phyloP scores from a whole-genome alignment of 2,888 invertebrate genomes.

The Eurois occulta region DNA sequence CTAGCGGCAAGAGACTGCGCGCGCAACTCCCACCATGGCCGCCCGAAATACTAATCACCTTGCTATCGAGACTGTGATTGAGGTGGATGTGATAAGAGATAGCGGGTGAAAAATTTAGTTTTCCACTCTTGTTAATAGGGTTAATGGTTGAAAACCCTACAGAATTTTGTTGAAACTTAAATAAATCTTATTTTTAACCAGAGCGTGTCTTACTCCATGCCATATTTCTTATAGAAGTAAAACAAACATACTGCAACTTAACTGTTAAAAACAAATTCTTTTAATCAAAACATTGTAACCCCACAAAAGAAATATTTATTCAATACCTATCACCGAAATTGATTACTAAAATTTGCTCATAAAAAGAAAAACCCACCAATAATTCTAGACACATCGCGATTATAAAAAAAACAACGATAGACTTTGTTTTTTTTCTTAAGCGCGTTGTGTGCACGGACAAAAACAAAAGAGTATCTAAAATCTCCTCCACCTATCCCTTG shows the following conservation, averaged over 20 bases:
- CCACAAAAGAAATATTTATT: neutral
- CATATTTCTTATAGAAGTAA: neutral
- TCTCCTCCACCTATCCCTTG: constrained; percentile 63
- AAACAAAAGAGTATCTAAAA: neutral
- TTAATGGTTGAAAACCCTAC: neutral
- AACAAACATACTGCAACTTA: neutral
- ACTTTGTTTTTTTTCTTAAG: no score
- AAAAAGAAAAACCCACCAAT: neutral
- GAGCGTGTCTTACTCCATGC: neutral
- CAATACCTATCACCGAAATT: neutral
- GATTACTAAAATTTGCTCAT: neutral
- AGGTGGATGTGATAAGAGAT: constrained; percentile 71
- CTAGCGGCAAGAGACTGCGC: constrained; percentile 88
- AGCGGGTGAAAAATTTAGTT: constrained; percentile 67
- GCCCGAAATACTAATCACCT: constrained; percentile 89
- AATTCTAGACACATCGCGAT: neutral
- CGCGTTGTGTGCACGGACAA: no score
- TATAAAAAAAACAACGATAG: no score
- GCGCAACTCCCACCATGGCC: constrained; percentile 83
- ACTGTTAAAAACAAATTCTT: neutral
- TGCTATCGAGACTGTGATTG: constrained; percentile 85
- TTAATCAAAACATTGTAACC: neutral
- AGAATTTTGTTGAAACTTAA: neutral
- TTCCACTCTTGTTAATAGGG: neutral
- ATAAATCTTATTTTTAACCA: neutral